Evolutionary conservation across 2,888 invertebrate species (phyloP).

Genomic region (Drosophila meridiana): DNA sequence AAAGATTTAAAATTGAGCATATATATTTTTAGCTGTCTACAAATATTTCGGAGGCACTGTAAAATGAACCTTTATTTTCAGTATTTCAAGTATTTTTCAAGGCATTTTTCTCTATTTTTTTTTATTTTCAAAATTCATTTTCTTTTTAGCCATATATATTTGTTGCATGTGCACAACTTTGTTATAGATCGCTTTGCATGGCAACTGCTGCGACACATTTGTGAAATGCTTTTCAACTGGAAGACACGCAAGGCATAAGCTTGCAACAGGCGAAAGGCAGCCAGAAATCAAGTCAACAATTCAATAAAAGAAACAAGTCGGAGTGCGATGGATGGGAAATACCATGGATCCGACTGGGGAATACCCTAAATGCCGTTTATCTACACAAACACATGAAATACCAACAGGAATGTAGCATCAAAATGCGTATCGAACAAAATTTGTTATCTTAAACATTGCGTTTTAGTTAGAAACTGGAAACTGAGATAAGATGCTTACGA

Average conservation of each 20-base stretch:
- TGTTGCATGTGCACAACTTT: not conserved
- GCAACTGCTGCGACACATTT: slow-evolving; percentile 17
- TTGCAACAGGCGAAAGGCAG: slow-evolving; percentile 21
- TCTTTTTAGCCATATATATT: not conserved
- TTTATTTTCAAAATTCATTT: not conserved
- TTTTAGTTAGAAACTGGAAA: no score
- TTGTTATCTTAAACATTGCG: no score
- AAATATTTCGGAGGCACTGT: slow-evolving; percentile 15
- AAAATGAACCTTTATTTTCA: not conserved
- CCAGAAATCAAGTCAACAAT: slow-evolving; percentile 39
- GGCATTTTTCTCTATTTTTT: slow-evolving; percentile 9
- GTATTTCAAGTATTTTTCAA: slow-evolving; percentile 25
- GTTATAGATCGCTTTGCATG: slow-evolving; percentile 3
- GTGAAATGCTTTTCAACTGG: not conserved
- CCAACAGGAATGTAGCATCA: not conserved
- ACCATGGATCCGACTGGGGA: not conserved
- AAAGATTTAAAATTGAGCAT: not conserved
- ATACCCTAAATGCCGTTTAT: not conserved
- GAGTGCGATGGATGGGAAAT: not conserved
- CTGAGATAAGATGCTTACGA: no score
- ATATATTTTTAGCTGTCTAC: not conserved
- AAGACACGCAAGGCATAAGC: slow-evolving; percentile 19
- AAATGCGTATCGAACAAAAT: no score
- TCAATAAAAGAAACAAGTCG: slow-evolving; percentile 6
- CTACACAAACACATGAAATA: no score